Conservation (phyloP, 2,797 vertebrate genomes). For the Catamblyrhynchus diadema region DNA sequence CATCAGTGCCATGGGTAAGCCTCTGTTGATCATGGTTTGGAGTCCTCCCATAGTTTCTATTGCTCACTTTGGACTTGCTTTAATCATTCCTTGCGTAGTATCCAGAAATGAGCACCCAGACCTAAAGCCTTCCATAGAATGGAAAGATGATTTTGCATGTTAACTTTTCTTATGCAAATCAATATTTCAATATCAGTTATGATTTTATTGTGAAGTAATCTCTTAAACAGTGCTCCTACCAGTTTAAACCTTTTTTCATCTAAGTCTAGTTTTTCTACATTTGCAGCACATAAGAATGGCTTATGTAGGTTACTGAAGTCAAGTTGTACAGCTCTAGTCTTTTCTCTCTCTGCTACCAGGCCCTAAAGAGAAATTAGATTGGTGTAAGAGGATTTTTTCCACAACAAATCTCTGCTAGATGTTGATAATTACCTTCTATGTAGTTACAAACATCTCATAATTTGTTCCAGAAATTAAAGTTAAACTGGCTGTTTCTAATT, state of each 20-base stretch:
- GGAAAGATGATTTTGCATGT: not conserved
- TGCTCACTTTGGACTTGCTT: not conserved
- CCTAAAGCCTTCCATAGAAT: not conserved
- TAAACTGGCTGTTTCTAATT: not conserved
- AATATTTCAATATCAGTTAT: not conserved
- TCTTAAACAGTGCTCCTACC: not conserved
- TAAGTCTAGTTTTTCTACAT: not conserved
- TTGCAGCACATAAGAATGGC: not conserved
- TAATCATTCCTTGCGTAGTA: not conserved
- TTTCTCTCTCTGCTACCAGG: not conserved
- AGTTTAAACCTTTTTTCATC: not conserved
- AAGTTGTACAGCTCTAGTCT: not conserved
- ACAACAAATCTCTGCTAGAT: not conserved
- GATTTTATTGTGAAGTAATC: not conserved
- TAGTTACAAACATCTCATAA: not conserved
- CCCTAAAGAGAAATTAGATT: not conserved
- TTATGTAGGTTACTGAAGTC: fast-evolving
- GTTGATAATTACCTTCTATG: not conserved
- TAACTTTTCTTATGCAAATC: not conserved
- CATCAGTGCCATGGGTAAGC: not conserved
- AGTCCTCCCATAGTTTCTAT: not conserved
- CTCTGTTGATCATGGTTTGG: not conserved
- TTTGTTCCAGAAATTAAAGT: not conserved
- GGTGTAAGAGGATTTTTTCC: not conserved
- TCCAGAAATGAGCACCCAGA: not conserved